Evolutionary conservation across 2,113 vertebrate genomes (phyloP).

Genomic region (Stegastes partitus): DNA sequence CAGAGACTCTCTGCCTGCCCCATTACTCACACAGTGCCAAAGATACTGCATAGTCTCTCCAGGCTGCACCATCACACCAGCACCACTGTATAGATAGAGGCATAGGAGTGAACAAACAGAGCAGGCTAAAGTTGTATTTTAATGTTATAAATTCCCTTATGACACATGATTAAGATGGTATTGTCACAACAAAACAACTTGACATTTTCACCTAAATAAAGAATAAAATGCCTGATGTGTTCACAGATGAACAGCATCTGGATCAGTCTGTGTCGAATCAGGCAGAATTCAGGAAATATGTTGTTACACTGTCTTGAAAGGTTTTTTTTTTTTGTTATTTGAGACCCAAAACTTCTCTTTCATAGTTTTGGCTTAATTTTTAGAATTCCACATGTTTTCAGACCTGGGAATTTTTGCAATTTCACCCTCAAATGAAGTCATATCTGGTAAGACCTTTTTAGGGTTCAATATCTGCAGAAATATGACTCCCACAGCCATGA

Average conservation of each 20-base stretch:
- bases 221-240: background rate
- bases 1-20: constrained; percentile 58
- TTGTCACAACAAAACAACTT: constrained; percentile 6
- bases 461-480: no score
- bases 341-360: no score
- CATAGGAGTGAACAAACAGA: constrained; percentile 30
- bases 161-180: constrained; percentile 6
- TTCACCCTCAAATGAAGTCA: no score
- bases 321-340: no score
- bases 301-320: no score
- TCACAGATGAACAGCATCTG: background rate
- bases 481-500: no score
- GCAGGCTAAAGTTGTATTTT: constrained; percentile 28
- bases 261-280: no score
- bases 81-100: constrained; percentile 15
- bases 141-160: constrained; percentile 4
- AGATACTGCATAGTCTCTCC: constrained; percentile 57
- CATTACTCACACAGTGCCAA: constrained; percentile 76
- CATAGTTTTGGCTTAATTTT: no score
- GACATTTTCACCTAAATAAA: constrained; percentile 23
- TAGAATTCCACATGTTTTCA: no score
- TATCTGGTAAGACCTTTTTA: no score
- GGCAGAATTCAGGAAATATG: no score
- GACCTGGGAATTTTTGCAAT: no score
- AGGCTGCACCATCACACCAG: constrained; percentile 39